Evolutionary conservation across 2,113 vertebrate genomes (phyloP).

Genomic region (Zosterops lateralis): DNA sequence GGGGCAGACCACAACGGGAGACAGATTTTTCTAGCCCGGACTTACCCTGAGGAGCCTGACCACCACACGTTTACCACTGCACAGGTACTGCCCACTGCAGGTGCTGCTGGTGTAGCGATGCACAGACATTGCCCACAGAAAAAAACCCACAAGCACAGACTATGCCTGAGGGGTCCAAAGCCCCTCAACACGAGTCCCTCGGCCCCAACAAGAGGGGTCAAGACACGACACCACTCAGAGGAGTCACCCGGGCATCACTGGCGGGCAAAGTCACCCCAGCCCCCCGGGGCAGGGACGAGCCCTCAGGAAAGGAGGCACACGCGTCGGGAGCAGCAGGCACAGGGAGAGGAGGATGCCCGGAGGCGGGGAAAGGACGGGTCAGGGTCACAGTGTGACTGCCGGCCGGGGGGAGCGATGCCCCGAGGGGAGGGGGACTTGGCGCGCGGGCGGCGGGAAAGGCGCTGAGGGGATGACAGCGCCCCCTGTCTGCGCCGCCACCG

Average conservation of each 20-base stretch:
- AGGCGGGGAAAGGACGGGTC: rapidly evolving
- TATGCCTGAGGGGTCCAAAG: too few species aligned
- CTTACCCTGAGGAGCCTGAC: rapidly evolving
- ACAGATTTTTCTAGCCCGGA: rapidly evolving
- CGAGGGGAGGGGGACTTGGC: too few species aligned
- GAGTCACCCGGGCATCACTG: not conserved
- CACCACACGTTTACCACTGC: rapidly evolving
- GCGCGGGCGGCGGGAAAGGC: not conserved
- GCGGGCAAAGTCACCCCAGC: not conserved
- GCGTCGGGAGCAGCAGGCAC: rapidly evolving
- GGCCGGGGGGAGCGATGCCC: too few species aligned
- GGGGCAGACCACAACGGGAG: rapidly evolving
- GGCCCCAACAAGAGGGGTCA: rapidly evolving
- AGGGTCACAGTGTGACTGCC: rapidly evolving
- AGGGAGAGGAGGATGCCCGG: rapidly evolving
- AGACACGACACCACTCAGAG: rapidly evolving
- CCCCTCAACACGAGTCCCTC: not conserved
- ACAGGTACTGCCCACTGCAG: not conserved
- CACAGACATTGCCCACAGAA: rapidly evolving
- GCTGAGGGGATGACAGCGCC: not conserved
- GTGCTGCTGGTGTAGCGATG: rapidly evolving
- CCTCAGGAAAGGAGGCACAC: not conserved
- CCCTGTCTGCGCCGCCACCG: not conserved
- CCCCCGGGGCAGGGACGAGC: rapidly evolving
- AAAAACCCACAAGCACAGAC: not conserved